These are phyloP conservation scores for Aphyosemion australe DNA, from an alignment of 2,113 vertebrate species.

Conservation along the genomic window DNA sequence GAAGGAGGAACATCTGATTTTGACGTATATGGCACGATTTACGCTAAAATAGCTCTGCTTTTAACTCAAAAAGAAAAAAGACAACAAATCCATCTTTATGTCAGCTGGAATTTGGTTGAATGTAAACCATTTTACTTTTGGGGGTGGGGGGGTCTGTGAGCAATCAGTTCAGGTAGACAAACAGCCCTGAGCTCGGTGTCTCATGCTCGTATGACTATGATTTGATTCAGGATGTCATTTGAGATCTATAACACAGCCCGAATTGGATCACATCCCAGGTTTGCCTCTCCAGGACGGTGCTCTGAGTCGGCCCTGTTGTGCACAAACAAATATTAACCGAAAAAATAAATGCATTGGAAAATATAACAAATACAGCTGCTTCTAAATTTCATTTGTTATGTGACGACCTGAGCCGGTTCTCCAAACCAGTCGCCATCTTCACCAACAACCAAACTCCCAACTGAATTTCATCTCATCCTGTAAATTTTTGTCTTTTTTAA, in stretches of 20 bases:
- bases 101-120: conserved; percentile 14
- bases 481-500: not conserved
- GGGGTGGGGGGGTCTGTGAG: conserved; percentile 16
- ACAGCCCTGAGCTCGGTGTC: conserved; percentile 55
- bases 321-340: conserved; percentile 34
- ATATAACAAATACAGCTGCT: conserved; percentile 3
- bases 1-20: conserved; percentile 10
- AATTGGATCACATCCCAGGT: conserved; percentile 54
- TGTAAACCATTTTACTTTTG: conserved; percentile 19
- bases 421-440: not conserved
- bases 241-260: conserved; percentile 59
- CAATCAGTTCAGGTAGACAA: conserved; percentile 57
- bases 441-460: conserved; percentile 12
- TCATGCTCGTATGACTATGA: conserved; percentile 60
- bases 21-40: not conserved
- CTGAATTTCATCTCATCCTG: too few relatives aligned
- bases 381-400: not conserved
- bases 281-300: conserved; percentile 45
- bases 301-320: conserved; percentile 16
- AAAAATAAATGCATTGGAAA: conserved; percentile 12
- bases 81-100: not conserved
- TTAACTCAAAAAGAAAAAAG: not conserved
- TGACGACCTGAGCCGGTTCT: not conserved
- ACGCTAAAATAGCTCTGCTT: not conserved
- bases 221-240: conserved; percentile 68